These are phyloP conservation scores for Proisotoma minuta DNA, from an alignment of 2,888 invertebrate species.

Conservation along the genomic window DNA sequence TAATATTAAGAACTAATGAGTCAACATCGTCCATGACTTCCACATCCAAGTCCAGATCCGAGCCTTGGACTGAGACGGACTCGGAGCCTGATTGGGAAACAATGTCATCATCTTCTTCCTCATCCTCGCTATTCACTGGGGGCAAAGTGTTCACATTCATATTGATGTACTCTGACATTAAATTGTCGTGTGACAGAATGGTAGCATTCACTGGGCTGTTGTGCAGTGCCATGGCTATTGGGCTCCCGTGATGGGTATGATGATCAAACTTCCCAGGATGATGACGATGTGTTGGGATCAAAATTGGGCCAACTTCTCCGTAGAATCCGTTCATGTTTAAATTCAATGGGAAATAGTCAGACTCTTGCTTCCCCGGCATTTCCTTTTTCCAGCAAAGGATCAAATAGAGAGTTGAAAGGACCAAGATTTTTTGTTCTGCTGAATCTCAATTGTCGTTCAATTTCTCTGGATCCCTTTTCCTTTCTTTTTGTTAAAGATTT, in stretches of 20 bases:
- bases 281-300: conserved; percentile 23
- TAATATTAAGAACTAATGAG: conserved; percentile 41
- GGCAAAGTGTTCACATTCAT: conserved; percentile 25
- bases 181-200: conserved; percentile 22
- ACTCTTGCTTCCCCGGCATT: conserved; percentile 47
- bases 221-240: conserved; percentile 28
- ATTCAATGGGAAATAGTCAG: conserved; percentile 45
- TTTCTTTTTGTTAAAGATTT: conserved; percentile 14
- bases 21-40: conserved; percentile 41
- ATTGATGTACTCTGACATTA: conserved; percentile 28
- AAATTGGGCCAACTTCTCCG: conserved; percentile 32
- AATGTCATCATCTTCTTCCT: conserved; percentile 22
- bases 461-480: background rate
- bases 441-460: conserved; percentile 9
- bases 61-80: conserved; percentile 34
- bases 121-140: conserved; percentile 38
- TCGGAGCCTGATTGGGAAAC: conserved; percentile 36
- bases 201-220: conserved; percentile 36
- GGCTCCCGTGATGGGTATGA: conserved; percentile 28
- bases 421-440: conserved; percentile 9
- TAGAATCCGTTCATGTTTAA: conserved; percentile 35
- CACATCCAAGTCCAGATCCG: conserved; percentile 39
- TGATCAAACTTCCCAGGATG: conserved; percentile 35
- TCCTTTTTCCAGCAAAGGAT: no score
- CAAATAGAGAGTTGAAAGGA: background rate